Percentiles rank a stretch among this genome's conserved stretches.
These are phyloP conservation scores for Chauna torquata DNA, from an alignment of 2,113 vertebrate genomes.

Conservation along the genomic window DNA sequence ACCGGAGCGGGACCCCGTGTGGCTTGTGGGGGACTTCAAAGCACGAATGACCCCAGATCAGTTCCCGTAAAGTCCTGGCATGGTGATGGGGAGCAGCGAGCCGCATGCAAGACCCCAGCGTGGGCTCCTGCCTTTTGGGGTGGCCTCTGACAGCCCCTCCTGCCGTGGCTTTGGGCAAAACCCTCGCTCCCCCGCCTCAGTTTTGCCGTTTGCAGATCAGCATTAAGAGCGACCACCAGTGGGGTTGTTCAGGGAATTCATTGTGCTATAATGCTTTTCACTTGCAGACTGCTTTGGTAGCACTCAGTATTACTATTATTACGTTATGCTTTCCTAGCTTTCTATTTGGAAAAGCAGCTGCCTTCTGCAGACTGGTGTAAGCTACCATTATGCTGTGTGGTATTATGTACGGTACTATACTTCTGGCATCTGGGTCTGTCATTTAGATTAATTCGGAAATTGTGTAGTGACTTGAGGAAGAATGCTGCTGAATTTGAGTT, in stretches of 20 bases:
- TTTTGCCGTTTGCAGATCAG: neutral
- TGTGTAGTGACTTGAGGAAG: slow-evolving; percentile 33
- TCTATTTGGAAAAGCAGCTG: slow-evolving; percentile 35
- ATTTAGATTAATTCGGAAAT: slow-evolving; percentile 61
- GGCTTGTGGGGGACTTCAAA: neutral
- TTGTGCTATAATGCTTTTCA: neutral
- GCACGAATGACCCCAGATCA: neutral
- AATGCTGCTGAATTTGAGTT: neutral
- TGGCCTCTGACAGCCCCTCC: neutral
- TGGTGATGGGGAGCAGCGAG: too few relatives aligned
- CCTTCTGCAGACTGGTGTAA: neutral
- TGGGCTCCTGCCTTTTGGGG: neutral
- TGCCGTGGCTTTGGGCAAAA: fast-evolving
- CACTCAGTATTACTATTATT: slow-evolving; percentile 42
- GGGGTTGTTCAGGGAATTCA: slow-evolving; percentile 12
- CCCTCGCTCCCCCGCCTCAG: fast-evolving
- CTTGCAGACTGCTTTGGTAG: neutral
- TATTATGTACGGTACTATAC: neutral
- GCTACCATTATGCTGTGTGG: slow-evolving; percentile 12
- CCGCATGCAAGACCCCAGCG: neutral
- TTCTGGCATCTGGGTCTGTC: neutral
- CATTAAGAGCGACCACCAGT: neutral
- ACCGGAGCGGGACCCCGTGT: too few relatives aligned
- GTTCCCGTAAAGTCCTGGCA: neutral
- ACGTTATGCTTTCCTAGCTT: neutral